Evolutionary conservation across 1,140 invertebrate genomes (phyloP).

Genomic region (Palaemon carinicauda): DNA sequence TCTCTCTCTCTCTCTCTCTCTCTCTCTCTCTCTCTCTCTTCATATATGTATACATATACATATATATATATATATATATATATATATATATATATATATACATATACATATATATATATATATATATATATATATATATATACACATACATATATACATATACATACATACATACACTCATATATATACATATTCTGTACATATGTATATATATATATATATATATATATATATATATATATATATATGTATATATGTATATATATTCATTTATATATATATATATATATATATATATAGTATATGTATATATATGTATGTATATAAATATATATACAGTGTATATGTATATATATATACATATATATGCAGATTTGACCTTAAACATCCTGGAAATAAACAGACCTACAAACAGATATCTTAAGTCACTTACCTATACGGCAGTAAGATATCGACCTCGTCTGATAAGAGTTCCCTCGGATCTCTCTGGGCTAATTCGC

Average conservation of each 20-base stretch:
- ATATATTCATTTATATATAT: neutral
- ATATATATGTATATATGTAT: conserved; percentile 19
- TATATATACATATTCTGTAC: neutral
- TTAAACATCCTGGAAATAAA: no score
- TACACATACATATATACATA: neutral
- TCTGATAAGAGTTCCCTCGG: conserved; percentile 13
- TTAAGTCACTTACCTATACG: conserved; percentile 9
- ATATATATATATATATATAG: neutral
- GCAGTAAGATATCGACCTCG: conserved; percentile 37
- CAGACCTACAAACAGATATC: neutral
- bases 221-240: conserved; percentile 29
- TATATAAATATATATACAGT: conserved; percentile 3
- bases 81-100: no score
- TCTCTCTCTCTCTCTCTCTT: no score
- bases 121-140: neutral
- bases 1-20: no score
- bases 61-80: no score
- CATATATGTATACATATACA: no score
- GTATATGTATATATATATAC: no score
- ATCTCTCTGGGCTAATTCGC: conserved; percentile 37
- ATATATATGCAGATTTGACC: no score
- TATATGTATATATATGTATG: neutral
- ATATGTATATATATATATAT: neutral
- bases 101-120: neutral
- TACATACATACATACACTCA: conserved; percentile 8